Conservation (phyloP, 2,888 invertebrate genomes). For the Sphaeridia pumilis region DNA sequence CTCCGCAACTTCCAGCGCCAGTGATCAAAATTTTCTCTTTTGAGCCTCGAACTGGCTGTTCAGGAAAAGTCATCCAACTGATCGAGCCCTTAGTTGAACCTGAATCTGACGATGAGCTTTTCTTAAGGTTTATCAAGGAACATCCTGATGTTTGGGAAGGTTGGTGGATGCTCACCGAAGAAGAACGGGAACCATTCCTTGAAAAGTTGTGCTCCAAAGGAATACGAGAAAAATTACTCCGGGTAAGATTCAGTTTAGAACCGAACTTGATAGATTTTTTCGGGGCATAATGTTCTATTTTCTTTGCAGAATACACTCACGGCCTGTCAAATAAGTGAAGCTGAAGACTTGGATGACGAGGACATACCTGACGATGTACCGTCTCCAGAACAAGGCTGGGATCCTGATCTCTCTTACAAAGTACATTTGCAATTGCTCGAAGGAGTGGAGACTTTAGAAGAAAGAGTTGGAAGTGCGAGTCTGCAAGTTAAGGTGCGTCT, state of each 20-base stretch:
- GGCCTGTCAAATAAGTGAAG: constrained; percentile 13
- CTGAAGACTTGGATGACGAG: constrained; percentile 22
- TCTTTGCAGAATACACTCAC: constrained; percentile 10
- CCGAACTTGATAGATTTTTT: no score
- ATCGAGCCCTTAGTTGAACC: constrained; percentile 14
- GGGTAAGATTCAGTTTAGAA: no score
- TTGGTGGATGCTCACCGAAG: constrained; percentile 16
- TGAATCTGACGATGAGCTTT: constrained; percentile 26
- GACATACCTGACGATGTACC: constrained; percentile 17
- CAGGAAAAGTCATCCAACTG: constrained; percentile 19
- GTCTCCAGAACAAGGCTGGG: constrained; percentile 45
- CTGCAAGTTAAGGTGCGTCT: constrained; percentile 68
- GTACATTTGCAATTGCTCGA: constrained; percentile 67
- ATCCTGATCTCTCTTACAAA: constrained; percentile 58
- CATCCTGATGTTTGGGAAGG: constrained; percentile 16
- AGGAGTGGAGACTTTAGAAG: constrained; percentile 76
- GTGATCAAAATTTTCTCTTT: constrained; percentile 33
- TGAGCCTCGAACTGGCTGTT: constrained; percentile 19
- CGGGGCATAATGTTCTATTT: no score
- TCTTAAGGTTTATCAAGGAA: constrained; percentile 19
- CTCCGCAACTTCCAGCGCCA: constrained; percentile 30
- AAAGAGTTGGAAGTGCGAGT: constrained; percentile 64
- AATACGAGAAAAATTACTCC: constrained; percentile 22
- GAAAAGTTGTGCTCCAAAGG: constrained; percentile 20
- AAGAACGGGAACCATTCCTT: constrained; percentile 11